A percentile compares a stretch with the other conserved stretches of the same genome.
Evolutionary conservation across 2,797 vertebrate genomes (phyloP).

Genomic region (Tolypeutes matacus): DNA sequence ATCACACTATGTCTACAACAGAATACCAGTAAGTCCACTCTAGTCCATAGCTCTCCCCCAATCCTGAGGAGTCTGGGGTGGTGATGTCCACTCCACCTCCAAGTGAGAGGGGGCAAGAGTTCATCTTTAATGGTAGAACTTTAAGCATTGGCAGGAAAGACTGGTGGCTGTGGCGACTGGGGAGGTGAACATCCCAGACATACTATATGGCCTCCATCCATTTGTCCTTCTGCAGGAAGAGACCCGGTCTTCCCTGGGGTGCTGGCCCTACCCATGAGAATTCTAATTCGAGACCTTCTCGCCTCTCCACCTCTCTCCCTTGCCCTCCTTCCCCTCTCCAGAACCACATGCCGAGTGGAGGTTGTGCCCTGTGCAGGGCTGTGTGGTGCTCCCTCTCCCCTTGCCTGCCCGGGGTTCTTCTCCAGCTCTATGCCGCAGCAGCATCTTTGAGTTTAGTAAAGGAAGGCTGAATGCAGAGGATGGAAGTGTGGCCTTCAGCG

Average conservation of each 20-base stretch:
- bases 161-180: background rate
- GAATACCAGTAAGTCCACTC: no score
- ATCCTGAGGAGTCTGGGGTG: no score
- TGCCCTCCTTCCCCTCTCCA: background rate
- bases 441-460: background rate
- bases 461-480: background rate
- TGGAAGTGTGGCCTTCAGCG: background rate
- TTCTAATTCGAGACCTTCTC: background rate
- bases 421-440: background rate
- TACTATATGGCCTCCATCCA: background rate
- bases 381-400: background rate
- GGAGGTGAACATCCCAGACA: no score
- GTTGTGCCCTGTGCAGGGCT: background rate
- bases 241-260: background rate
- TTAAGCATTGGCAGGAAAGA: background rate
- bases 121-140: background rate
- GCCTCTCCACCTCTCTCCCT: background rate
- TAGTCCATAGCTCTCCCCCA: no score
- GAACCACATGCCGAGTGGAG: background rate
- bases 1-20: no score
- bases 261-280: background rate
- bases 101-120: no score
- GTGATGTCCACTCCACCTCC: no score
- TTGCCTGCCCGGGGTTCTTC: background rate
- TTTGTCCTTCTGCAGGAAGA: background rate